Evolutionary conservation across 2,797 vertebrate genomes (phyloP).

Genomic region (Triplophysa yarkandensis): DNA sequence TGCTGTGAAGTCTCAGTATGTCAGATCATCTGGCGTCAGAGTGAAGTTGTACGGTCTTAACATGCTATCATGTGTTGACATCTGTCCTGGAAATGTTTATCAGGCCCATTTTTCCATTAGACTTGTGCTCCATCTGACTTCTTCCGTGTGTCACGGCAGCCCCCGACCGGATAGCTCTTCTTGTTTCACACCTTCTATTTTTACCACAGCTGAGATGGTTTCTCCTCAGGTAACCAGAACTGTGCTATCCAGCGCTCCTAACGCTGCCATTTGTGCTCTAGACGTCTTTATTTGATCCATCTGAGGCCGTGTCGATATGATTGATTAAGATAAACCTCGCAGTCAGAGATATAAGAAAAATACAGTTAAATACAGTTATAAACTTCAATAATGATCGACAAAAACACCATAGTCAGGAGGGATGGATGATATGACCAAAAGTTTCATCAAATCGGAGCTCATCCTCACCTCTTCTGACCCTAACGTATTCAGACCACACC

Average conservation of each 20-base stretch:
- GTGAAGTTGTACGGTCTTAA: slow-evolving; percentile 18
- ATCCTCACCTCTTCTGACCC: neutral
- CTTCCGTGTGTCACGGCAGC: slow-evolving; percentile 29
- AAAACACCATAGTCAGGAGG: too few relatives aligned
- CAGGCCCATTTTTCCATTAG: slow-evolving; percentile 49
- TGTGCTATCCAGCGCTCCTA: neutral
- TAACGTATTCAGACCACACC: neutral
- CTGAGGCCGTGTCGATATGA: too few relatives aligned
- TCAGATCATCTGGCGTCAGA: slow-evolving; percentile 2
- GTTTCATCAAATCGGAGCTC: too few relatives aligned
- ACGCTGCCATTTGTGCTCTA: slow-evolving; percentile 7
- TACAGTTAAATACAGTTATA: too few relatives aligned
- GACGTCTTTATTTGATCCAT: neutral
- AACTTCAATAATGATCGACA: too few relatives aligned
- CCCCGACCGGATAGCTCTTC: slow-evolving; percentile 4
- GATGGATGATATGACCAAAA: too few relatives aligned
- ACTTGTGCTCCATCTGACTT: slow-evolving; percentile 55
- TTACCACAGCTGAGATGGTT: slow-evolving; percentile 20
- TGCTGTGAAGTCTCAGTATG: slow-evolving; percentile 3
- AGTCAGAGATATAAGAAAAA: too few relatives aligned
- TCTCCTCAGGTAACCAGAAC: slow-evolving; percentile 39
- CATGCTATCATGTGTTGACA: slow-evolving; percentile 35
- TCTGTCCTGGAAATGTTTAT: slow-evolving; percentile 30
- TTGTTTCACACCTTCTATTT: slow-evolving; percentile 44
- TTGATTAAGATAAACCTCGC: too few relatives aligned